Evolutionary conservation across 1,140 invertebrate genomes (phyloP).

Genomic region (Temnothorax nylanderi): DNA sequence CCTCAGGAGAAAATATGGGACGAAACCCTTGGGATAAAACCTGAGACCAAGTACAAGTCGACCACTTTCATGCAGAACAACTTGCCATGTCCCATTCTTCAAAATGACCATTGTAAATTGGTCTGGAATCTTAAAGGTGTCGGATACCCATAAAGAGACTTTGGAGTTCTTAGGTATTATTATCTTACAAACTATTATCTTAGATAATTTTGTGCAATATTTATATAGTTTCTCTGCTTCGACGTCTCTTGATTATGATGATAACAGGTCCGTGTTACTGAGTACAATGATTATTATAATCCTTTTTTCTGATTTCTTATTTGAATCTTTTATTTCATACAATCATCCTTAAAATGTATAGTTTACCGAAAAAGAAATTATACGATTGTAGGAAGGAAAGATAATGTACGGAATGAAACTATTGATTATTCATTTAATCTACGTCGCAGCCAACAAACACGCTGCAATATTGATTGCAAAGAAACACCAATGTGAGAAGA

Average conservation of each 20-base stretch:
- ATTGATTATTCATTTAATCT: neutral
- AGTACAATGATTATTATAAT: neutral
- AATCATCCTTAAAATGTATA: neutral
- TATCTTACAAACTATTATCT: neutral
- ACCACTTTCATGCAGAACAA: no score
- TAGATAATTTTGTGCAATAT: neutral
- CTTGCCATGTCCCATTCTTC: neutral
- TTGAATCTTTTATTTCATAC: neutral
- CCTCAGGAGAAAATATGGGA: no score
- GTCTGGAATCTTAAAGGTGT: neutral
- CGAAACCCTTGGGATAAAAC: no score
- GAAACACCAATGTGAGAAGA: neutral
- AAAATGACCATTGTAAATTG: neutral
- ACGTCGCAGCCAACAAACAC: neutral
- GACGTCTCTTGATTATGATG: neutral
- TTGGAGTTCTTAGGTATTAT: neutral
- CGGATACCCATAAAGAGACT: neutral
- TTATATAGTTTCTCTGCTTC: neutral
- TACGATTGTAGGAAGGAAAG: neutral
- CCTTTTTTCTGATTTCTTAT: neutral
- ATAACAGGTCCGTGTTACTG: constrained; percentile 4
- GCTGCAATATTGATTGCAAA: neutral
- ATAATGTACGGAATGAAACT: neutral
- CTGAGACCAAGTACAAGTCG: no score
- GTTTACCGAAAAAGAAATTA: neutral